Evolutionary conservation across 2,888 invertebrate genomes (phyloP), one percentile per base, ranked within the genome.

Genomic region (Trichogramma dendrolimi): DNA sequence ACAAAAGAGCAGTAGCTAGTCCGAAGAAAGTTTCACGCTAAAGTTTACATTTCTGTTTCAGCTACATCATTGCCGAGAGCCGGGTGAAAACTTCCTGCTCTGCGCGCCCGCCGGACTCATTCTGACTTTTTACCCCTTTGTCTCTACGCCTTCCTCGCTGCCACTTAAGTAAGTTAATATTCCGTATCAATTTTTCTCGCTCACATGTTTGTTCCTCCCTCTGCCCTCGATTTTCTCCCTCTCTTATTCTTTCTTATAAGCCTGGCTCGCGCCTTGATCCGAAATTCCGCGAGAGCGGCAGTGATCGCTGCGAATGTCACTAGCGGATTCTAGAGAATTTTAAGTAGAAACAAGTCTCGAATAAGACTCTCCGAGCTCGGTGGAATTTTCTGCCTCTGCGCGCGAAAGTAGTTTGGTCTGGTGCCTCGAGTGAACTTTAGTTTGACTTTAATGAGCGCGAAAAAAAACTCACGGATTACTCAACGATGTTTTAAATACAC

Each of bases 31-130:
- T 27, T 61, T 60, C 43, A 11, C 27, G 27, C 27, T 51, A 55
- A 61, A 61, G 52, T 55, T 51, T 46, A 10, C 50, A 39, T 44
- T 41, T 60, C 46, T 58, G 58, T 62, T 62, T 58, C 62, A 62
- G 62, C 14, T 55, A 52, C 40, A 42, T n/a, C 40, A 27, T 27
- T 27, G 52, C 48, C 7, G 46, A 4, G 14, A 38, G 42, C 6
- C 11, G 48, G 42, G 52, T 42, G 10, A 53, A 39, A 47, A 52
- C 56, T 49, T 11, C 47, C 27, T 27, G 27, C 27, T 27, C 27
- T 27, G 27, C 27, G 27, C 27, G 27, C 27, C 27, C 27, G 27
- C 27, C 27, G 27, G 27, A 27, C 27, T 27, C 27, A 27, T 27
- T 27, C 27, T 27, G 27, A 27, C 27, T 27, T 27, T 27, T 27